These are phyloP conservation scores for Papilio elwesi DNA, from an alignment of 2,888 invertebrate genomes.

Conservation along the genomic window DNA sequence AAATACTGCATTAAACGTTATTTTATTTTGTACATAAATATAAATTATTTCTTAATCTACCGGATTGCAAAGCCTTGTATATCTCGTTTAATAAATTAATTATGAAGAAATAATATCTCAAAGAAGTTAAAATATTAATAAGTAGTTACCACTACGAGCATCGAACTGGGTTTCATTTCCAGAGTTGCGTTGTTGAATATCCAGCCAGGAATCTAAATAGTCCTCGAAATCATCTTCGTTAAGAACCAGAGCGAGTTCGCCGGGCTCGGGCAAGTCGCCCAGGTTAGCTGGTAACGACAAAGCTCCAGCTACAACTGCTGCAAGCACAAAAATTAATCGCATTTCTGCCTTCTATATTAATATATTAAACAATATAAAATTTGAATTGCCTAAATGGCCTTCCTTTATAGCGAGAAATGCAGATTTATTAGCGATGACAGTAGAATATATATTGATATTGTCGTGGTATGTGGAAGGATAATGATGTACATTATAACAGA, in stretches of 20 bases:
- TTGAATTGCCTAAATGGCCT: conserved; percentile 16
- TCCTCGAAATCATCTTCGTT: conserved; percentile 78
- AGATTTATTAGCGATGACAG: neutral
- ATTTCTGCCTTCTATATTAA: conserved; percentile 33
- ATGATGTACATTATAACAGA: conserved; percentile 10
- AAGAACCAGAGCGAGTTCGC: conserved; percentile 64
- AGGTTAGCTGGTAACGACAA: conserved; percentile 52
- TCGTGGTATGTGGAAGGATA: conserved; percentile 15
- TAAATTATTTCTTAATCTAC: too few species aligned
- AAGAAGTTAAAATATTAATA: too few species aligned
- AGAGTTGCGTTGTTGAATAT: conserved; percentile 58
- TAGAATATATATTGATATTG: conserved; percentile 29
- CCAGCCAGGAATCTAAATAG: conserved; percentile 74
- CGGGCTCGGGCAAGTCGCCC: conserved; percentile 62
- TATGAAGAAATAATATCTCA: too few species aligned
- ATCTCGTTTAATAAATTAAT: too few species aligned
- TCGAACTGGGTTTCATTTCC: conserved; percentile 52
- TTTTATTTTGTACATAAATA: too few species aligned
- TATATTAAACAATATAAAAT: neutral
- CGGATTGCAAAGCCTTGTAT: too few species aligned
- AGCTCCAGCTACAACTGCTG: conserved; percentile 50
- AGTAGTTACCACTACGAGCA: conserved; percentile 56
- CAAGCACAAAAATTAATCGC: conserved; percentile 47
- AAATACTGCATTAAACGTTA: too few species aligned
- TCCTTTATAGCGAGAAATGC: conserved; percentile 27